Conservation (phyloP, 2,888 invertebrate species). For the Orthosia incerta region DNA sequence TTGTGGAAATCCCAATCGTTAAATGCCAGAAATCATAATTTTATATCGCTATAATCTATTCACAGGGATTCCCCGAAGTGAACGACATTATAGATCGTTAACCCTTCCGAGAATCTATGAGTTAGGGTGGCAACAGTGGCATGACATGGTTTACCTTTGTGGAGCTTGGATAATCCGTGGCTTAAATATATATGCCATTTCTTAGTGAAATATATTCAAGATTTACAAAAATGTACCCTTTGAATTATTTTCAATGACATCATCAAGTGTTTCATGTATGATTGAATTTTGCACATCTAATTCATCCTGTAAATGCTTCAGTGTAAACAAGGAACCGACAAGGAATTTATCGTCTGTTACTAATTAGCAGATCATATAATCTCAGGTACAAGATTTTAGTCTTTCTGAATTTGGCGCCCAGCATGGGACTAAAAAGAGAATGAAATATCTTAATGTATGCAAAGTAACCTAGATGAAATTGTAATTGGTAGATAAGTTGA, state of each 20-base stretch:
- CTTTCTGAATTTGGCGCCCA: slow-evolving; percentile 5
- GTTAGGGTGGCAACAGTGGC: slow-evolving; percentile 1
- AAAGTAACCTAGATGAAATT: too few species aligned
- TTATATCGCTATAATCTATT: not conserved
- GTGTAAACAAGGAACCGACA: not conserved
- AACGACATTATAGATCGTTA: slow-evolving; percentile 25
- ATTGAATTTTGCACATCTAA: not conserved
- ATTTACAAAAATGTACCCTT: not conserved
- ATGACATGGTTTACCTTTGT: not conserved
- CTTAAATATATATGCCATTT: not conserved
- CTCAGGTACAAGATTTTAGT: not conserved
- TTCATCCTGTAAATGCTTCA: not conserved
- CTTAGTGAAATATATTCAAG: not conserved
- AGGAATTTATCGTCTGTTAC: not conserved
- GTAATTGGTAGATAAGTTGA: too few species aligned
- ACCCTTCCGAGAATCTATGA: slow-evolving; percentile 26
- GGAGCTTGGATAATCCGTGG: too few species aligned
- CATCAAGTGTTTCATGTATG: too few species aligned
- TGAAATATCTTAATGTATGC: not conserved
- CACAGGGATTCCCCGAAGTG: slow-evolving; percentile 30
- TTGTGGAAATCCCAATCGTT: not conserved
- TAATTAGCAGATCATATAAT: too few species aligned
- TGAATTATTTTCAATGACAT: not conserved
- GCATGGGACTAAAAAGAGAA: not conserved
- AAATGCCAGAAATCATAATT: slow-evolving; percentile 5